Percentiles rank a stretch among this genome's conserved stretches.
These are phyloP conservation scores for Megaceryle torquata DNA, from an alignment of 2,113 vertebrate genomes.

Conservation along the genomic window DNA sequence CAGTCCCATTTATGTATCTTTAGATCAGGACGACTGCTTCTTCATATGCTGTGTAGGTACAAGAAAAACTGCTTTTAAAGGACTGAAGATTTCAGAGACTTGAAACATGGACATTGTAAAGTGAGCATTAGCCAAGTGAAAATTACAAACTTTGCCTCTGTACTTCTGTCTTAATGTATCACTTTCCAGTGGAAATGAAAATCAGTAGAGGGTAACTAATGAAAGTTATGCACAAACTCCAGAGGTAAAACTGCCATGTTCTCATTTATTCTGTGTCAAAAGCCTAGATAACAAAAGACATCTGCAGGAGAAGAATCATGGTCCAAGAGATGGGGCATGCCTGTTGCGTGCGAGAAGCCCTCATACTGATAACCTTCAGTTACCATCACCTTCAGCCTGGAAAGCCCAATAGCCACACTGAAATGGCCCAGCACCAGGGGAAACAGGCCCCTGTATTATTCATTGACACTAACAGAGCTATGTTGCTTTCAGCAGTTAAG, in stretches of 20 bases:
- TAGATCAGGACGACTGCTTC: background rate
- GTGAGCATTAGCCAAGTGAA: background rate
- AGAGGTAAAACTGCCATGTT: background rate
- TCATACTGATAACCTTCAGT: background rate
- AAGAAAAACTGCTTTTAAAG: background rate
- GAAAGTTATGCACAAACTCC: background rate
- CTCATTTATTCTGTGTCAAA: background rate
- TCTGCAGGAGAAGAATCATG: background rate
- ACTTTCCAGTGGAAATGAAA: background rate
- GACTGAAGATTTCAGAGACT: background rate
- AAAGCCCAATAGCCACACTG: background rate
- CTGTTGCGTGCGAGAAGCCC: background rate
- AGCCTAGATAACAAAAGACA: background rate
- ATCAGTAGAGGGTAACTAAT: background rate
- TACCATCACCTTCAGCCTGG: background rate
- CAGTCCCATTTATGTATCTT: background rate
- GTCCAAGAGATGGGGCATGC: background rate
- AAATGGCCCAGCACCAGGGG: rapidly evolving
- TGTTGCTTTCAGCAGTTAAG: background rate
- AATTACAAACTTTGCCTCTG: background rate
- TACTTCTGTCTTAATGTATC: background rate
- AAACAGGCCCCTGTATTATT: background rate
- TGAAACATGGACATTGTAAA: background rate
- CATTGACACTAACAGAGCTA: background rate
- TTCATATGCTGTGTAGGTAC: rapidly evolving